Percentiles rank a stretch among this genome's conserved stretches.
phyloP scores from a whole-genome alignment of 2,888 invertebrate species.

The Matsumyia berberina region DNA sequence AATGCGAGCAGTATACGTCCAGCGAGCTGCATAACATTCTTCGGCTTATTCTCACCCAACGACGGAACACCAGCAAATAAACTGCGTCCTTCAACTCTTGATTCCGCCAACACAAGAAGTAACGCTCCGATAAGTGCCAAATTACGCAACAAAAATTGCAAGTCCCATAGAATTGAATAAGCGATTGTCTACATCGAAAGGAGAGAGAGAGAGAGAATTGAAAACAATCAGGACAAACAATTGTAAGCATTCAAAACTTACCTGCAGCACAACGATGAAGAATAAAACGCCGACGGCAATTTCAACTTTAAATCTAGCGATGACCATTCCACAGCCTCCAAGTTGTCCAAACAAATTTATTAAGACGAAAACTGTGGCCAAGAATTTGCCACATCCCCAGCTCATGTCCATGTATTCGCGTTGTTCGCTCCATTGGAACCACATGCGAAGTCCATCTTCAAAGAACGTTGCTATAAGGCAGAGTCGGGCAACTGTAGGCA shows the following conservation, averaged over 20 bases:
- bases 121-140: constrained; percentile 98
- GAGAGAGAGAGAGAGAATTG: too few relatives aligned
- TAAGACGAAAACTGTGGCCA: constrained; percentile 97
- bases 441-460: constrained; percentile 99
- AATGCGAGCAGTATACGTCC: constrained; percentile 98
- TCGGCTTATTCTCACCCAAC: constrained; percentile 97
- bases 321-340: constrained; percentile 98
- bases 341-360: constrained; percentile 98
- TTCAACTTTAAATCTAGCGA: constrained; percentile 95
- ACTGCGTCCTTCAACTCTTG: constrained; percentile 95
- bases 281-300: constrained; percentile 96
- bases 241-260: constrained; percentile 82
- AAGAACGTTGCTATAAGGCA: constrained; percentile 99
- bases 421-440: constrained; percentile 99
- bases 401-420: constrained; percentile 98
- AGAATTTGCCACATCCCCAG: constrained; percentile 97
- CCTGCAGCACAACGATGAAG: constrained; percentile 98
- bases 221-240: constrained; percentile 11
- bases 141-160: constrained; percentile 98
- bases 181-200: constrained; percentile 92
- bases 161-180: constrained; percentile 98
- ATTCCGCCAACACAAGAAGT: constrained; percentile 97
- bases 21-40: constrained; percentile 97
- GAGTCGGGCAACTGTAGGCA: constrained; percentile 97
- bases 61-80: constrained; percentile 98